These are phyloP conservation scores for Philopedon plagiatum DNA, from an alignment of 2,888 invertebrate species.

Conservation along the genomic window DNA sequence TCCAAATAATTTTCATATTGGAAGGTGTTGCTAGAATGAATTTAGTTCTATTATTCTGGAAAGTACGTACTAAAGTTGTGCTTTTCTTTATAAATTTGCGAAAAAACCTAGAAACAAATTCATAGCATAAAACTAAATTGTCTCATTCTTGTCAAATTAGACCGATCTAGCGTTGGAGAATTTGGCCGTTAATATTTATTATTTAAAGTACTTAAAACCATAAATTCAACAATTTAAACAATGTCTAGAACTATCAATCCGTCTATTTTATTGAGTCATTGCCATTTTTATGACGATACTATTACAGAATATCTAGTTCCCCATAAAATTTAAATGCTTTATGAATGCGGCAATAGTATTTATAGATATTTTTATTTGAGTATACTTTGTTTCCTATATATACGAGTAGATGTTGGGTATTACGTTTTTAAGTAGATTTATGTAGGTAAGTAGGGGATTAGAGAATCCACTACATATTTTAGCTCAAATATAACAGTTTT, in stretches of 20 bases:
- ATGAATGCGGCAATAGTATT: conserved; percentile 18
- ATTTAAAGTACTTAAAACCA: background rate
- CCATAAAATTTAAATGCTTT: conserved; percentile 36
- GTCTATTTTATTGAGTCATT: conserved; percentile 37
- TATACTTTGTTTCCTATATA: conserved; percentile 9
- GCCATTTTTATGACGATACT: conserved; percentile 26
- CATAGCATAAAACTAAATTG: too few relatives aligned
- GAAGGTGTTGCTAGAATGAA: too few relatives aligned
- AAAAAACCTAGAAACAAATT: too few relatives aligned
- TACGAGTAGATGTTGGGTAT: background rate
- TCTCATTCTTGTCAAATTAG: too few relatives aligned
- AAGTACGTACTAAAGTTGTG: too few relatives aligned
- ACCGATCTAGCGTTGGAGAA: too few relatives aligned
- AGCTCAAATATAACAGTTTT: too few relatives aligned
- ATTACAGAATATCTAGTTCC: conserved; percentile 40
- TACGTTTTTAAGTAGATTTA: background rate
- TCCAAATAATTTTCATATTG: too few relatives aligned
- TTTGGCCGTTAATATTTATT: background rate
- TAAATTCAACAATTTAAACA: conserved; percentile 32
- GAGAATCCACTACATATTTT: too few relatives aligned
- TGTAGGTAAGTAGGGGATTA: too few relatives aligned
- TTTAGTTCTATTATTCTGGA: too few relatives aligned
- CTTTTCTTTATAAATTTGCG: too few relatives aligned
- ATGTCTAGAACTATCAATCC: conserved; percentile 29
- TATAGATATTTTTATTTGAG: conserved; percentile 1